phyloP scores from a whole-genome alignment of 2,113 vertebrate species.

The Pluvialis apricaria region DNA sequence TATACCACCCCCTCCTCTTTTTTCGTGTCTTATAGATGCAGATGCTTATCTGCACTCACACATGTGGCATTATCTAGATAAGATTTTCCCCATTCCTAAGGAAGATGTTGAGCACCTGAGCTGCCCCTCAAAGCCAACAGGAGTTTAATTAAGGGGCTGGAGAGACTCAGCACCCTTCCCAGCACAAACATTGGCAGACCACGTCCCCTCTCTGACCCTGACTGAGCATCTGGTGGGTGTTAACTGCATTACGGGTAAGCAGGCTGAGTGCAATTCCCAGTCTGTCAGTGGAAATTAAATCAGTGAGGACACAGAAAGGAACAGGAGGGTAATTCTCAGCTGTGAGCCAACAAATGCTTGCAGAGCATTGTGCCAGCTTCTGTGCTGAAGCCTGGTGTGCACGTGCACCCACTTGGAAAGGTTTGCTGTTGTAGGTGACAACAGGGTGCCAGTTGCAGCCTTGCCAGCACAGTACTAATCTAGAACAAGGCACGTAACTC shows the following conservation, averaged over 20 bases:
- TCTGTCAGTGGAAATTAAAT: constrained; percentile 3
- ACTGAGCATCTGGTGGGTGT: neutral
- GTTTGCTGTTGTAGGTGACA: neutral
- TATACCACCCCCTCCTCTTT: neutral
- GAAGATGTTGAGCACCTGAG: neutral
- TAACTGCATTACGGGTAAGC: neutral
- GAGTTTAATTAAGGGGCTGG: neutral
- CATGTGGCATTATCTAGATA: rapidly evolving
- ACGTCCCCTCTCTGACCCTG: rapidly evolving
- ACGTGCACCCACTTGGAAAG: neutral
- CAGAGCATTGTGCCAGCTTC: neutral
- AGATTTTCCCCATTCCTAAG: neutral
- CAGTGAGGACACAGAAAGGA: neutral
- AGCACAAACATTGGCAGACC: neutral
- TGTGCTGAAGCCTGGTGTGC: neutral
- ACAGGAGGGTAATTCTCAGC: neutral
- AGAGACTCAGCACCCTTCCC: neutral
- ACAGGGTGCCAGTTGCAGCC: neutral
- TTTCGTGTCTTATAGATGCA: neutral
- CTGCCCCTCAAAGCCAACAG: neutral
- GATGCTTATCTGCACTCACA: neutral
- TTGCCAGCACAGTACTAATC: neutral
- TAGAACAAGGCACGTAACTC: neutral
- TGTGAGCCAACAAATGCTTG: neutral
- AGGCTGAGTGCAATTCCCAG: constrained; percentile 9